A percentile compares a stretch with the other conserved stretches of the same genome.
These are phyloP conservation scores for Erethizon dorsatum DNA, from an alignment of 2,797 vertebrate genomes.

Conservation along the genomic window DNA sequence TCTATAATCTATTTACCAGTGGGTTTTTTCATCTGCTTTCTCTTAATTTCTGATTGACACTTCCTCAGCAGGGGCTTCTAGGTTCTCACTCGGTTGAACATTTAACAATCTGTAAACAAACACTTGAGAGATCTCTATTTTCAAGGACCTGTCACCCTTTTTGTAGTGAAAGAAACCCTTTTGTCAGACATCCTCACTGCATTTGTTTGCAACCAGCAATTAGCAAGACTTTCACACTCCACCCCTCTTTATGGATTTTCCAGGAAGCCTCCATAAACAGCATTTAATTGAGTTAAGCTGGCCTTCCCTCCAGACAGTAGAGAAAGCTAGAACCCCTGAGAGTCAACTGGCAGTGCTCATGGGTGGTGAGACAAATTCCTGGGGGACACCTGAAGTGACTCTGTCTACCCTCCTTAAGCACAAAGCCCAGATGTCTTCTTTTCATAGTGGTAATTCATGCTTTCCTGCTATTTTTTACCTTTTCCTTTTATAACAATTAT, in stretches of 20 bases:
- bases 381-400: background rate
- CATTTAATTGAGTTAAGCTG: conserved; percentile 1
- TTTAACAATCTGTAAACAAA: conserved; percentile 54
- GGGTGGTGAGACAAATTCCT: background rate
- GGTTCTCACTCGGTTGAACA: conserved; percentile 5
- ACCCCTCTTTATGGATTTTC: background rate
- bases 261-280: background rate
- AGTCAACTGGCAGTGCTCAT: background rate
- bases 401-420: background rate
- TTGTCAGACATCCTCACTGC: background rate
- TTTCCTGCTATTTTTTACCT: conserved; percentile 33
- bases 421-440: background rate
- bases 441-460: background rate
- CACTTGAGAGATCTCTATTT: background rate
- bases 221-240: background rate
- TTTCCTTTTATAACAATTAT: background rate
- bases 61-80: background rate
- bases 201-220: conserved; percentile 57
- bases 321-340: background rate
- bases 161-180: conserved; percentile 58
- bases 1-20: background rate
- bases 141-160: background rate
- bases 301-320: background rate
- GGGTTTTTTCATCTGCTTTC: conserved; percentile 3
- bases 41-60: conserved; percentile 42